These are phyloP conservation scores for Tipula confusa DNA, from an alignment of 2,888 invertebrate species.

Conservation along the genomic window DNA sequence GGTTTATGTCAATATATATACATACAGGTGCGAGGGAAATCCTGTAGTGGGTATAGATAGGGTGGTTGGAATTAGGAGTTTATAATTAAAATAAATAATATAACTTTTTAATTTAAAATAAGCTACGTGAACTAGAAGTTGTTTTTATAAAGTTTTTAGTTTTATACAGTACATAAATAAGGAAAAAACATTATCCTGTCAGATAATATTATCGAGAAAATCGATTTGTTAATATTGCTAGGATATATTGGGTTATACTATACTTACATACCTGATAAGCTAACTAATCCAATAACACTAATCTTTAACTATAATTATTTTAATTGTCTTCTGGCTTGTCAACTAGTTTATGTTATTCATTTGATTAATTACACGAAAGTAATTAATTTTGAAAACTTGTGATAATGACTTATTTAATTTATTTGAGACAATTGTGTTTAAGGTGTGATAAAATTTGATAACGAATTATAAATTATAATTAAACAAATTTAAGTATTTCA, in stretches of 20 bases:
- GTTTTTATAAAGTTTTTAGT: too few species aligned
- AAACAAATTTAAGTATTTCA: too few species aligned
- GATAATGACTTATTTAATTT: too few species aligned
- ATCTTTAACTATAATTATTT: neutral
- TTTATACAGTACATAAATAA: neutral
- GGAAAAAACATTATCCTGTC: neutral
- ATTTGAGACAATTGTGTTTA: too few species aligned
- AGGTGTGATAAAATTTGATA: too few species aligned
- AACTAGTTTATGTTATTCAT: too few species aligned
- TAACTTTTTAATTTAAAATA: neutral
- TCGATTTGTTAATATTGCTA: neutral
- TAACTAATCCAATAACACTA: neutral
- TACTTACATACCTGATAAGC: neutral
- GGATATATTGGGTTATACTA: neutral
- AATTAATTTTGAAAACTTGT: too few species aligned
- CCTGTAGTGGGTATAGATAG: neutral
- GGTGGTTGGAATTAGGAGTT: neutral
- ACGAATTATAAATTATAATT: too few species aligned
- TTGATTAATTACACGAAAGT: too few species aligned
- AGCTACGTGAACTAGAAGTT: neutral
- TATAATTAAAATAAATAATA: neutral
- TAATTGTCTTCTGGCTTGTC: too few species aligned
- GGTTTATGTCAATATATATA: neutral
- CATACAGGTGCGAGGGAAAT: neutral
- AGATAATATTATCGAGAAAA: neutral